Base-by-base conservation (phyloP, 1,140 invertebrate species). In the Musca vetustissima region DNA sequence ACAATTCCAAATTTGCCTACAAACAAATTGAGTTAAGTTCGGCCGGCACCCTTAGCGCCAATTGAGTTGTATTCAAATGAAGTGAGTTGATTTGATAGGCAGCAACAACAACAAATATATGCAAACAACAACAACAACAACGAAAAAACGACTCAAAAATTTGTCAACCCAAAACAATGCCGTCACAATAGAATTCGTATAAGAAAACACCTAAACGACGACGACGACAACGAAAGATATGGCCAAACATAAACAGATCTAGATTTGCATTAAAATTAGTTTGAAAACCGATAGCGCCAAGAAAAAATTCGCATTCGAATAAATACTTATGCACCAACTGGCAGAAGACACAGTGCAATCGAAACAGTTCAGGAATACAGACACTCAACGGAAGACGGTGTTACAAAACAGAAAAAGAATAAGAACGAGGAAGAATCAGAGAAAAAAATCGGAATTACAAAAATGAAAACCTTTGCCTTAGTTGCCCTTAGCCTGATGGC, bases 401-500 rank as follows among this genome's bases (percentile, higher is more conserved):
- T 32, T 32, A 32, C 3, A 9, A 43, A 61, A 19, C 17, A 59
- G n/a, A 59, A 52, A 14, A 59, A 17, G 8, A 32, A 59, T 43
- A 9, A 36, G 11, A 4, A 8, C 28, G 28, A 4, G 28, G 3
- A 3, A 8, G 28, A 19, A 36, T 61, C 13, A 61, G 9, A 21
- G 8, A 61, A 61, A 21, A 61, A 52, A 21, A 36, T 47, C 24
- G 8, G 49, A 65, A 50, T 14, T 25, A 50, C 25, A 25, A 61
- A 11, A 52, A 70, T 70, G 69, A 43, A 53, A 49, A 49, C 48
- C 28, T 70, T 67, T 17, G 14, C 47, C 3, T 15, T 68, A 21
- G 4, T 70, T 22, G 53, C 69, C 47, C 21, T 65, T 19, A 61
- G 57, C 28, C 43, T 80, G 48, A 48, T 76, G 47, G 70, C 70